Evolutionary conservation across 35 echinoderm and acorn worm species (phyloP), one percentile per base, ranked within the genome.

Genomic region (Ophiothrix spiculata): DNA sequence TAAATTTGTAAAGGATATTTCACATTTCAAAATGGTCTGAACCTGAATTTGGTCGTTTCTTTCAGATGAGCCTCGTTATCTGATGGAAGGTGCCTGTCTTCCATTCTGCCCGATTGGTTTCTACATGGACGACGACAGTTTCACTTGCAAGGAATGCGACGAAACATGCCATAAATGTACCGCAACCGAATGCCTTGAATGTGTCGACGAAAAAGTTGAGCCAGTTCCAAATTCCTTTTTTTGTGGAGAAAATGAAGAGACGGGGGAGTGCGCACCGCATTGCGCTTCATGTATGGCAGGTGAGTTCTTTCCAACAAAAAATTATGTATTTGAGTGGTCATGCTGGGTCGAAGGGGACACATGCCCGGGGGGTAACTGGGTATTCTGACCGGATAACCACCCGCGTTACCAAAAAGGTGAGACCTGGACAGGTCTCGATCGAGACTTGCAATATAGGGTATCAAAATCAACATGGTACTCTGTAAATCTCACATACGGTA

Each of bases 41-140:
- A n/a, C n/a, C n/a, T n/a, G n/a, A n/a, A n/a, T n/a, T n/a, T n/a
- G n/a, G n/a, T n/a, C n/a, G n/a, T n/a, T n/a, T n/a, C n/a, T n/a
- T n/a, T n/a, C n/a, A n/a, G 29, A 19, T 31, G 39, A 63, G 21
- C 29, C 19, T 8, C 33, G 49, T 29, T 90, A 78, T 77, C 75
- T 90, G 31, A 69, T 90, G 25, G 88, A 90, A 35, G 88, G 88
- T 29, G 88, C 88, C 4, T 90, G 88, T 37, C 60, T 90, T 1
- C 39, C 63, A 10, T 90, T 80, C 74, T 90, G 88, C 31, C 88
- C 88, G 0, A 0, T 15, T 21, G 88, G 81, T 14, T 83, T 37
- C 40, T 90, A 77, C 37, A 77, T 56, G 46, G 80, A 77, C 17
- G 39, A 16, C 4, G 64, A 77, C 19, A 77, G 28, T 60, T 35